Evolutionary conservation across 2,888 invertebrate species (phyloP).

Genomic region (Melieria crassipennis): DNA sequence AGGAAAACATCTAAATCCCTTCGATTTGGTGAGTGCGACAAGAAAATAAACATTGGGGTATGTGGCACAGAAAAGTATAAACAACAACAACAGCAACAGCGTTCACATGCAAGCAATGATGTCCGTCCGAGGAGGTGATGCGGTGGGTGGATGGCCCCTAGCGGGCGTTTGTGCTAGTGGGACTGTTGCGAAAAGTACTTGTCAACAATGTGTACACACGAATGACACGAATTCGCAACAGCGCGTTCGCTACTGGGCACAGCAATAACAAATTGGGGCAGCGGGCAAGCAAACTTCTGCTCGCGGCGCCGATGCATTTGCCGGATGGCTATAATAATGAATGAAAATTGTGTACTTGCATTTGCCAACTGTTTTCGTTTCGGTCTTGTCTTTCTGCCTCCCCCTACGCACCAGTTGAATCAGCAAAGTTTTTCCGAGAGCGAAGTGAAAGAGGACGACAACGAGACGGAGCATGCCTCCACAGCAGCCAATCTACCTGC

Average conservation of each 20-base stretch:
- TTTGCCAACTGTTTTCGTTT: background rate
- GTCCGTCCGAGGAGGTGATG: conserved; percentile 12
- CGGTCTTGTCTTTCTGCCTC: background rate
- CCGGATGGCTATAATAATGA: background rate
- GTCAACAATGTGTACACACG: conserved; percentile 28
- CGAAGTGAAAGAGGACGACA: conserved; percentile 76
- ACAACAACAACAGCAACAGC: background rate
- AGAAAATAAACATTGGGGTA: background rate
- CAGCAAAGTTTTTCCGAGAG: conserved; percentile 75
- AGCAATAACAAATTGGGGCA: too few relatives aligned
- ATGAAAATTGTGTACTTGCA: background rate
- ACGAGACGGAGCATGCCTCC: conserved; percentile 71
- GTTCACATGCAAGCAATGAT: background rate
- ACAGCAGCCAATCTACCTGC: conserved; percentile 66
- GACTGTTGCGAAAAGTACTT: background rate
- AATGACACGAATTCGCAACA: conserved; percentile 29
- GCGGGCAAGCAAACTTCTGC: too few relatives aligned
- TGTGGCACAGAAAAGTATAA: background rate
- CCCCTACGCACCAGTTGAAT: conserved; percentile 68
- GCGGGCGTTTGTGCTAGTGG: too few relatives aligned
- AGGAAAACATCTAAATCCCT: conserved; percentile 74
- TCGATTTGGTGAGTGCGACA: conserved; percentile 72
- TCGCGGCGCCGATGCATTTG: too few relatives aligned
- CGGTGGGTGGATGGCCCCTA: too few relatives aligned
- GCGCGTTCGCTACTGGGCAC: too few relatives aligned